Base-by-base conservation (phyloP, 1,140 invertebrate species). In the Panulirus ornatus region DNA sequence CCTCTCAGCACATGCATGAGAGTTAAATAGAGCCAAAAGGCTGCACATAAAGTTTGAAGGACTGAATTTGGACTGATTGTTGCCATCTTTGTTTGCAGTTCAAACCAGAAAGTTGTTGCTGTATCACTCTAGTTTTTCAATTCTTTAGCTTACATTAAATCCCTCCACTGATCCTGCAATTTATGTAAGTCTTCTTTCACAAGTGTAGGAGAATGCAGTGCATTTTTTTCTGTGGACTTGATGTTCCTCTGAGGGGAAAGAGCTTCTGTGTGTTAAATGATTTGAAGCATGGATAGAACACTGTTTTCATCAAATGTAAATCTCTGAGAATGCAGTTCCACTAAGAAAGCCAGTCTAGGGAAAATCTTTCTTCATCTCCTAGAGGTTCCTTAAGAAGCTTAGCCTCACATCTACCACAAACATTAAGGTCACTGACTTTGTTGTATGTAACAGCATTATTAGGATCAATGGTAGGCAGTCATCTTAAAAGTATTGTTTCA, bases 381-480 rank as follows among this genome's bases (percentile, higher is more conserved):
- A 87, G 70, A 40, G 71, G 71, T 34, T 87, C 84, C 16, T 75
- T 51, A 87, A 42, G n/a, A 14, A 87, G 42, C 44, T 51, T 1
- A 22, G n/a, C 84, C 19, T 87, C 42, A 87, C 84, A 87, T 76
- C 84, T 75, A 27, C 84, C 84, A 75, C 70, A 34, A 83, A 1
- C 14, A n/a, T n/a, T 30, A 34, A 47, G 3, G 8, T 30, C 9
- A 34, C 36, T 34, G n/a, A n/a, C n/a, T n/a, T n/a, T n/a, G n/a
- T n/a, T n/a, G n/a, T n/a, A n/a, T n/a, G n/a, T n/a, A n/a, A n/a
- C n/a, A n/a, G n/a, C n/a, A n/a, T n/a, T n/a, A n/a, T 30, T n/a
- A 30, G 36, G 84, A 5, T 86, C n/a, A 58, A 86, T 86, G 42
- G 47, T 22, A 76, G 70, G 6, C 36, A 86, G 42, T 44, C 58